Evolutionary conservation across 2,888 invertebrate genomes (phyloP).

Genomic region (Melieria crassipennis): DNA sequence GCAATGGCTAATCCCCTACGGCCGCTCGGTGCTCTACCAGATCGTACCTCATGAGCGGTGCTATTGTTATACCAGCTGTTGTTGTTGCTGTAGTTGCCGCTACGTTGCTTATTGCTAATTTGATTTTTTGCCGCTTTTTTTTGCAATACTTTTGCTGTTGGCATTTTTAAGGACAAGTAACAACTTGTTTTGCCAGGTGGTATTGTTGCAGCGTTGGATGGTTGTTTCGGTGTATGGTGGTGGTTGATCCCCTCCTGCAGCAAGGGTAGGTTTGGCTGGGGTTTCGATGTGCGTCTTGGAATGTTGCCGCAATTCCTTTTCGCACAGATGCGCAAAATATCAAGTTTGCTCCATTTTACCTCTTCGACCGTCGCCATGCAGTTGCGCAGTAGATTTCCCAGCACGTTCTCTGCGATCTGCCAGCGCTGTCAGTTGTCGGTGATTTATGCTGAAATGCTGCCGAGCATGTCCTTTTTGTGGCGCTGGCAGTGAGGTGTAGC

Average conservation of each 20-base stretch:
- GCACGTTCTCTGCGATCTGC: no score
- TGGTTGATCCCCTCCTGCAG: background rate
- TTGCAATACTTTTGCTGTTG: background rate
- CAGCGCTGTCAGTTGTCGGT: no score
- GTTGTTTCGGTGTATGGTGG: background rate
- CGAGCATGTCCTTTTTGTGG: no score
- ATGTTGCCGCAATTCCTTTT: no score
- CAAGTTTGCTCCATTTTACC: background rate
- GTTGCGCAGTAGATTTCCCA: no score
- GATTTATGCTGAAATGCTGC: no score
- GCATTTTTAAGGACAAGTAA: conserved; percentile 23
- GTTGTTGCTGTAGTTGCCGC: background rate
- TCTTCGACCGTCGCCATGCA: no score
- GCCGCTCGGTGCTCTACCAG: no score
- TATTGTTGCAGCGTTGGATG: background rate
- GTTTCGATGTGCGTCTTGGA: no score
- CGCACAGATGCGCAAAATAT: background rate
- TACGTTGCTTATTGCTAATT: conserved; percentile 17
- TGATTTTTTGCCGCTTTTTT: background rate
- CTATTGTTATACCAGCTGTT: background rate
- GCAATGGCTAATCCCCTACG: background rate
- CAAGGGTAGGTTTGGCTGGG: no score
- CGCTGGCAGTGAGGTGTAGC: no score
- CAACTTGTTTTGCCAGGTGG: conserved; percentile 32
- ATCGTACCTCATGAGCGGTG: no score